A percentile compares a stretch with the other conserved stretches of the same genome.
These are phyloP conservation scores for Hypanus sabinus DNA, from an alignment of 2,113 vertebrate species.

Conservation along the genomic window DNA sequence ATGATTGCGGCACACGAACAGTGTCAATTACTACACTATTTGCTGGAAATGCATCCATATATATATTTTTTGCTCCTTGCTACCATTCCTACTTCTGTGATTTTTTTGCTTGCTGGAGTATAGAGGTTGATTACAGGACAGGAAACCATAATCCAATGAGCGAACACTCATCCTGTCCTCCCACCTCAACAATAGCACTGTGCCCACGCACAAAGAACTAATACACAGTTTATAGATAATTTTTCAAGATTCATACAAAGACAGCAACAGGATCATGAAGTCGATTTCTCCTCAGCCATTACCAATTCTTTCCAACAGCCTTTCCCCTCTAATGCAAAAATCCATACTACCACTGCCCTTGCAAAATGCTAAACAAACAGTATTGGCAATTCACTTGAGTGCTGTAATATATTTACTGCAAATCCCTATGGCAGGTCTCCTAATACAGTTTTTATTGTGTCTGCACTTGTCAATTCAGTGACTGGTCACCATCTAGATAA, in stretches of 20 bases:
- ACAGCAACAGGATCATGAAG: constrained; percentile 58
- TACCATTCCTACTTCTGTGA: not conserved
- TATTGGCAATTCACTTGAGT: constrained; percentile 72
- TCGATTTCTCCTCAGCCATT: constrained; percentile 63
- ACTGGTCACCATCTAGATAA: constrained; percentile 55
- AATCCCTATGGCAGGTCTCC: constrained; percentile 56
- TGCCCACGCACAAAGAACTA: constrained; percentile 42
- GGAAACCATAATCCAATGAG: constrained; percentile 41
- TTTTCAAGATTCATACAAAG: constrained; percentile 54
- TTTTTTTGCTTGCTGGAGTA: not conserved
- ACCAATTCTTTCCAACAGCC: constrained; percentile 51
- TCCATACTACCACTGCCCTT: constrained; percentile 68
- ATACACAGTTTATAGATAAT: constrained; percentile 52
- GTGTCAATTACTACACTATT: too few relatives aligned
- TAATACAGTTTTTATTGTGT: constrained; percentile 60
- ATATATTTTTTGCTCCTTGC: not conserved
- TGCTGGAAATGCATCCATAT: not conserved
- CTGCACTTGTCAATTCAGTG: constrained; percentile 56
- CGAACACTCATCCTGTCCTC: constrained; percentile 30
- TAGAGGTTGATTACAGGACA: constrained; percentile 39
- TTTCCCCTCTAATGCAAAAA: constrained; percentile 71
- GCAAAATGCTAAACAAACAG: constrained; percentile 75
- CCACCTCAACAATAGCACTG: constrained; percentile 38
- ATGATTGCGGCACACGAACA: too few relatives aligned
- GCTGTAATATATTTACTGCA: constrained; percentile 69